phyloP scores from a whole-genome alignment of 2,113 vertebrate genomes.

The Scolopax mira region DNA sequence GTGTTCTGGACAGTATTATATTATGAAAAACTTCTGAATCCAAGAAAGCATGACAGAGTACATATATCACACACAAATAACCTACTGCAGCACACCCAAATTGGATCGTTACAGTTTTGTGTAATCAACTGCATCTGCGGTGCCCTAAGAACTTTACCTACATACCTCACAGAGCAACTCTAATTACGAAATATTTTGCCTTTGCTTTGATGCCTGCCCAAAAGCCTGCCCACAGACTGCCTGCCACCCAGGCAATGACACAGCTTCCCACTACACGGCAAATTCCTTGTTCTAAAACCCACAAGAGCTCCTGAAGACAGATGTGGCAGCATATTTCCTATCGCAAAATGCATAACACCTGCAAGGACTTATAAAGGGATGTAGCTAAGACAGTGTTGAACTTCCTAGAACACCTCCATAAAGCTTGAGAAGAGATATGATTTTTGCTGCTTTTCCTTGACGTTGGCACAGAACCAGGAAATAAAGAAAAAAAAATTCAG shows the following conservation, averaged over 20 bases:
- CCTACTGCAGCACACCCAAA: background rate
- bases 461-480: background rate
- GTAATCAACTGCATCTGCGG: background rate
- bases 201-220: background rate
- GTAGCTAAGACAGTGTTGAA: background rate
- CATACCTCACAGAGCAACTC: background rate
- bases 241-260: background rate
- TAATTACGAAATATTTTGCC: background rate
- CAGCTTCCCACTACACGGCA: background rate
- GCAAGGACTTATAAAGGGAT: background rate
- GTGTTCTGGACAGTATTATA: background rate
- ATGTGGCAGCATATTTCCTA: background rate
- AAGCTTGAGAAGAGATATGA: background rate
- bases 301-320: background rate
- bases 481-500: background rate
- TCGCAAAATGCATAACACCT: rapidly evolving
- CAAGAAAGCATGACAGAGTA: background rate
- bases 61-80: rapidly evolving
- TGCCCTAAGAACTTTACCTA: background rate
- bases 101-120: background rate
- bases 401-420: background rate
- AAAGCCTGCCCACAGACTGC: background rate
- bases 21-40: background rate
- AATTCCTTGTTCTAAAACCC: background rate
- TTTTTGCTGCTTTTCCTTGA: background rate